phyloP scores from a whole-genome alignment of 2,888 invertebrate species.

The Conomelus anceps region DNA sequence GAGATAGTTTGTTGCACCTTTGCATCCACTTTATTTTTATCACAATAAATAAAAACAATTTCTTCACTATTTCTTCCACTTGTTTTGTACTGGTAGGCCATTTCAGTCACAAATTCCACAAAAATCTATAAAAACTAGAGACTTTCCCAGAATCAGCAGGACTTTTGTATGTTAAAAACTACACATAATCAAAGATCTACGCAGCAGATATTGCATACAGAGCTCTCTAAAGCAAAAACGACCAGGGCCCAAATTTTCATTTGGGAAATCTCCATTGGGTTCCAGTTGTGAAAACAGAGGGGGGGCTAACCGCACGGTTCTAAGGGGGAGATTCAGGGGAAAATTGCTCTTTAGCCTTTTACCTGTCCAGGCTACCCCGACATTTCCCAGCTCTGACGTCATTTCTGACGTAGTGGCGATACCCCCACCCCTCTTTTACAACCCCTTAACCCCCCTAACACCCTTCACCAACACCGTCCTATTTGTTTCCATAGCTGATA shows the following conservation, averaged over 20 bases:
- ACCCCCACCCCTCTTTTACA: background rate
- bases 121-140: no score
- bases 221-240: background rate
- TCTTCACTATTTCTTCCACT: no score
- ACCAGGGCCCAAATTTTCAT: background rate
- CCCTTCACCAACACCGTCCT: background rate
- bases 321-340: background rate
- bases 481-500: background rate
- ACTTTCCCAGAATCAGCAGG: no score
- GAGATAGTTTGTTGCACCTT: no score
- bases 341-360: background rate
- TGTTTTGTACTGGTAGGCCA: no score
- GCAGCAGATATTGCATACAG: background rate
- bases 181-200: background rate
- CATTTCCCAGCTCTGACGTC: background rate
- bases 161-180: no score
- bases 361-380: background rate
- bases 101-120: no score
- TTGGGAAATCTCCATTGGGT: background rate
- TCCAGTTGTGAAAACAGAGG: background rate
- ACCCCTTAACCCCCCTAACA: no score
- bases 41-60: no score
- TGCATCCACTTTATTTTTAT: no score
- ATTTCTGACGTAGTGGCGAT: background rate
- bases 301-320: background rate